Evolutionary conservation across 2,888 invertebrate genomes (phyloP).

Genomic region (Blastobasis adustella): DNA sequence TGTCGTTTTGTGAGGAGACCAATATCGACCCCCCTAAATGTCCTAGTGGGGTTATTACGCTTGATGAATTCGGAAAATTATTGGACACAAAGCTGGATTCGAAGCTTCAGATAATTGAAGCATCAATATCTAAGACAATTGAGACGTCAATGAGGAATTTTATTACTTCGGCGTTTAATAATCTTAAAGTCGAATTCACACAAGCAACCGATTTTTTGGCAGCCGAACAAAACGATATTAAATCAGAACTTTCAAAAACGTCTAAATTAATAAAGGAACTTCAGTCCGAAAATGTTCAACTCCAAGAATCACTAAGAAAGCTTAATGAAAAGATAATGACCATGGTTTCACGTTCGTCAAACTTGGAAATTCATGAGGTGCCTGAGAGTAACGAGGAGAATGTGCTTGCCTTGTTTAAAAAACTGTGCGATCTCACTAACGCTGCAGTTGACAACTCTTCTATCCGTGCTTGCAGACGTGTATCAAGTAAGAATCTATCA

Average conservation of each 20-base stretch:
- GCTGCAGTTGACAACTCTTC: not conserved
- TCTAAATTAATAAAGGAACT: not conserved
- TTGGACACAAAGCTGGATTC: too few species aligned
- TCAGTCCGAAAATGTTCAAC: not conserved
- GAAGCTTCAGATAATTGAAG: too few species aligned
- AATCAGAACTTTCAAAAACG: conserved; percentile 2
- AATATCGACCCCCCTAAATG: too few species aligned
- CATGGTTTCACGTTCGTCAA: conserved; percentile 2
- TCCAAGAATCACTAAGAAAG: not conserved
- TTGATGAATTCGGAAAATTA: too few species aligned
- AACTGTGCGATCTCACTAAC: not conserved
- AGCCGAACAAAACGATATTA: conserved; percentile 2
- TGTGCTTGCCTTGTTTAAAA: not conserved
- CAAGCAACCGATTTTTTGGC: conserved; percentile 5
- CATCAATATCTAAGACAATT: too few species aligned
- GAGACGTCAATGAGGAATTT: too few species aligned
- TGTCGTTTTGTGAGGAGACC: too few species aligned
- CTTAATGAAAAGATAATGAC: conserved; percentile 6
- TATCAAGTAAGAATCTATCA: conserved; percentile 8
- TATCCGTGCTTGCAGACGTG: conserved; percentile 5
- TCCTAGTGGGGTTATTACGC: too few species aligned
- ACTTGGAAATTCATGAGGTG: conserved; percentile 11
- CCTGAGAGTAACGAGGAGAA: conserved; percentile 8
- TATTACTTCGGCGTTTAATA: not conserved
- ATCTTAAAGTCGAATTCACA: conserved; percentile 4